Base-by-base conservation (phyloP, 92 coral and sea anemone genomes). In the Epizoanthus illoricatus region DNA sequence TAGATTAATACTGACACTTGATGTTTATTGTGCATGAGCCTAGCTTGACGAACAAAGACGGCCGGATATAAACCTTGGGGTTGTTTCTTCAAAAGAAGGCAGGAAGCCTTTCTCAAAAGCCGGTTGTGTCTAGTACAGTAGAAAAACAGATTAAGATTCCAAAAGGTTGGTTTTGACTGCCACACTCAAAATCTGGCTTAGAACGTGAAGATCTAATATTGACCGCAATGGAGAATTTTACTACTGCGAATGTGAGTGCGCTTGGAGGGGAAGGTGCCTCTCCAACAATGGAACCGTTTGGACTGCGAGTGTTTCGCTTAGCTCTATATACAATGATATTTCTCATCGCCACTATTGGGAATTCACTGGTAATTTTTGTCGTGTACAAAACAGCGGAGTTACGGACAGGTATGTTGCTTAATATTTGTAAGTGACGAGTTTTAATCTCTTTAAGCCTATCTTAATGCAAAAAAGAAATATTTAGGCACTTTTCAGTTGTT, bases 361-460 rank as follows among this genome's bases (percentile, higher is more conserved):
- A 96, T 59, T 80, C 95, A 24, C 86, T 96, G 85, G 99, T 96
- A 60, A 85, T 96, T 69, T 89, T 96, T 45, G 99, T 96, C 75
- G 98, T 96, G 19, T 94, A 93, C 90, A 96, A 94, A 87, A 96
- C 99, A 42, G 88, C 91, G 42, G 97, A 90, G 66, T 79, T 96
- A 15, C 92, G 94, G 43, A 91, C 98, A 68, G 99, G 99, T 96
- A 84, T 86, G 93, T 18, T 2, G 18, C 23, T 5, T 23, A n/a
- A 68, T 68, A 43, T 39, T 36, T 68, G 10, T 39, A 68, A 33
- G 49, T 68, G 72, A 68, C 42, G 47, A 68, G 2, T 33, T 36
- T 36, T 68, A 68, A 68, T 68, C 72, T 36, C 45, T 68, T 64
- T 68, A 68, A 68, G 52, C 72, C 72, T 68, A 33, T 68, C 49